Percentiles rank a stretch among this genome's conserved stretches.
phyloP scores from a whole-genome alignment of 2,888 invertebrate species.

The Caenorhabditis sp. region DNA sequence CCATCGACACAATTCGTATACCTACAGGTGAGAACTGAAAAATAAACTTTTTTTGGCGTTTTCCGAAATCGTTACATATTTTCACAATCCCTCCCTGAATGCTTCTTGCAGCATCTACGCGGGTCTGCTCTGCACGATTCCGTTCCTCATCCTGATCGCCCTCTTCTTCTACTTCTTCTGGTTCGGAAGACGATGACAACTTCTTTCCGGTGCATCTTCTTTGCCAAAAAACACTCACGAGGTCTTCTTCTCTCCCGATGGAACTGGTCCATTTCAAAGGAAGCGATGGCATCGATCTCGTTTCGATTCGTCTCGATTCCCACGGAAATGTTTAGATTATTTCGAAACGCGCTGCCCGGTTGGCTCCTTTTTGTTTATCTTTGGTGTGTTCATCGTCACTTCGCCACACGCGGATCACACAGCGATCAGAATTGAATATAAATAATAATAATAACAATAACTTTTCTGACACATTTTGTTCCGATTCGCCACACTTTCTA shows the following conservation, averaged over 20 bases:
- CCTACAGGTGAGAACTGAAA: too few species aligned
- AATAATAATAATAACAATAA: slow-evolving; percentile 54
- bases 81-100: not conserved
- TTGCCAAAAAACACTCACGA: not conserved
- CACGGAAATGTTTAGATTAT: slow-evolving; percentile 46
- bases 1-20: slow-evolving; percentile 49
- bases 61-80: too few species aligned
- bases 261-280: slow-evolving; percentile 7
- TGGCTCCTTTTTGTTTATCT: slow-evolving; percentile 41
- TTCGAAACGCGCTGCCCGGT: not conserved
- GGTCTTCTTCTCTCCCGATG: not conserved
- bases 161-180: slow-evolving; percentile 63
- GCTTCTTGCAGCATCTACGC: slow-evolving; percentile 59
- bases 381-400: slow-evolving; percentile 11
- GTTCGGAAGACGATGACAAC: slow-evolving; percentile 60
- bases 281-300: not conserved
- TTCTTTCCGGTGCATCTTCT: not conserved
- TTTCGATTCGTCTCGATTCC: not conserved
- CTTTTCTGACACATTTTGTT: slow-evolving; percentile 54
- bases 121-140: slow-evolving; percentile 58
- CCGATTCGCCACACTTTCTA: not conserved
- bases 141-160: slow-evolving; percentile 52
- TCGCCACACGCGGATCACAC: slow-evolving; percentile 4
- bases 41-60: too few species aligned
- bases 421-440: too few species aligned